phyloP scores from a whole-genome alignment of 1,140 invertebrate genomes.

The Diachasma alloeum region DNA sequence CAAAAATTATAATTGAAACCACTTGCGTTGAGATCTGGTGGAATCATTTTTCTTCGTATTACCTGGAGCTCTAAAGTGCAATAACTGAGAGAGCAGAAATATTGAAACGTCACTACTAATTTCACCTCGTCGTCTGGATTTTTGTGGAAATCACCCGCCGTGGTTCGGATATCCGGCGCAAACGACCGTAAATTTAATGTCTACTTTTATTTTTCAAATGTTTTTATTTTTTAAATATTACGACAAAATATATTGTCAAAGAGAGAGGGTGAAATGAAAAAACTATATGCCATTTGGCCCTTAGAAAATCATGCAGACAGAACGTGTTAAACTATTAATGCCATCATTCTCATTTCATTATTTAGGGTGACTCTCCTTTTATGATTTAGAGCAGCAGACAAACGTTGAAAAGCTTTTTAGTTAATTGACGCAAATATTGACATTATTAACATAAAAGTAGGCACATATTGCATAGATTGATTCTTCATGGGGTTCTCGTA shows the following conservation, averaged over 20 bases:
- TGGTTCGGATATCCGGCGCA: not conserved
- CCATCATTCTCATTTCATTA: conserved; percentile 43
- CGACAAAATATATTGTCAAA: not conserved
- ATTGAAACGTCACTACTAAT: not conserved
- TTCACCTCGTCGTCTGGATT: not conserved
- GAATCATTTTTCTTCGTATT: too few species aligned
- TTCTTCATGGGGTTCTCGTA: conserved; percentile 45
- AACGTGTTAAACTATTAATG: conserved; percentile 33
- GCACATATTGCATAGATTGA: conserved; percentile 52
- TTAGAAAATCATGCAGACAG: conserved; percentile 19
- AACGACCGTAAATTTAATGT: too few species aligned
- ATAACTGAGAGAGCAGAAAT: not conserved
- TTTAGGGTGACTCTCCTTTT: conserved; percentile 34
- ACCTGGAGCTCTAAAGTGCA: too few species aligned
- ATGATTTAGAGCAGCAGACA: conserved; percentile 5
- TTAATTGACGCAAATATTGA: conserved; percentile 57
- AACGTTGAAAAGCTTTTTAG: conserved; percentile 41
- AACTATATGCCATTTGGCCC: not conserved
- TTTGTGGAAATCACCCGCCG: not conserved
- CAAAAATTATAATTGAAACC: too few species aligned
- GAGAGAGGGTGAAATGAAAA: not conserved
- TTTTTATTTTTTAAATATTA: too few species aligned
- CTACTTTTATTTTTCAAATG: too few species aligned
- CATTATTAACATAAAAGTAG: conserved; percentile 33
- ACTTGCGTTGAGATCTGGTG: too few species aligned